These are phyloP conservation scores for Gnatocerus cornutus DNA, from an alignment of 2,888 invertebrate species.

Conservation along the genomic window DNA sequence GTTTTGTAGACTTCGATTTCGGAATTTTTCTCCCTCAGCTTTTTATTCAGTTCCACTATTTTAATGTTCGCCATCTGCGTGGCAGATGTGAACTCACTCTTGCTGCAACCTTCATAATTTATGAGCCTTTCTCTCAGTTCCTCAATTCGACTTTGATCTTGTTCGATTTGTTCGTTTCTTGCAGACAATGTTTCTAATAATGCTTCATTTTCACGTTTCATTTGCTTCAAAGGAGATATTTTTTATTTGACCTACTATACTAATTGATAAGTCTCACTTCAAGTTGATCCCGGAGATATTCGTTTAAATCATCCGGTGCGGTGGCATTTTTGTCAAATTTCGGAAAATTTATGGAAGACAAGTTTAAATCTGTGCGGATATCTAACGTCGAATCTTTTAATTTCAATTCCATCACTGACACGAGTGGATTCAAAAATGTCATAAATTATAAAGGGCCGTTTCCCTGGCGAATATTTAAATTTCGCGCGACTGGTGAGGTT, in stretches of 20 bases:
- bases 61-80: conserved; percentile 77
- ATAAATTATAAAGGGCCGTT: too few relatives aligned
- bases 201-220: conserved; percentile 75
- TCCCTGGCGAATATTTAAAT: too few relatives aligned
- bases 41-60: conserved; percentile 80
- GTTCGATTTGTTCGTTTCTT: conserved; percentile 60
- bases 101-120: conserved; percentile 72
- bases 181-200: conserved; percentile 72
- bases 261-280: conserved; percentile 70
- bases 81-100: conserved; percentile 72
- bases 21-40: conserved; percentile 77
- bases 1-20: conserved; percentile 77
- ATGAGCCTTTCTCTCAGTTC: conserved; percentile 72
- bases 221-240: conserved; percentile 68
- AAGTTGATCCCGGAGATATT: conserved; percentile 75
- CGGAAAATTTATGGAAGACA: conserved; percentile 29
- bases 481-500: background rate
- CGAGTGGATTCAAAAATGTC: background rate
- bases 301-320: conserved; percentile 75
- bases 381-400: conserved; percentile 16
- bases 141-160: conserved; percentile 70
- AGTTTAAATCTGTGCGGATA: conserved; percentile 8
- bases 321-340: conserved; percentile 9
- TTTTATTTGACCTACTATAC: background rate
- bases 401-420: conserved; percentile 11